Evolutionary conservation across 2,113 vertebrate genomes (phyloP), one percentile per base, ranked within the genome.

Genomic region (Lathamus discolor): DNA sequence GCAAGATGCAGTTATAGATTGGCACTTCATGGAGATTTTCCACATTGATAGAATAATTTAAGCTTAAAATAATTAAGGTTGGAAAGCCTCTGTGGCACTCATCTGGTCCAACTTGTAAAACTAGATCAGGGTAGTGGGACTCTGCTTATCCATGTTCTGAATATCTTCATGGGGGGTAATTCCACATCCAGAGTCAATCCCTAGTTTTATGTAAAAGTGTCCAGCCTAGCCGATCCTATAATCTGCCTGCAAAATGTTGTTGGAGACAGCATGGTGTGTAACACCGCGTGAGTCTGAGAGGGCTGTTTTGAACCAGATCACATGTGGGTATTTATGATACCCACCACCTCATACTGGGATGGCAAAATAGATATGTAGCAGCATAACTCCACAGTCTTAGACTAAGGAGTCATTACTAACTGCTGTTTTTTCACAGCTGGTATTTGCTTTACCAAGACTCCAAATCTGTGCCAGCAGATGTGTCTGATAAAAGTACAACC

Each of bases 161-260:
- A 2, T 46, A 17, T 54, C n/a, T 80, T 43, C 55, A 55, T 20
- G 24, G 9, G 19, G 57, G 17, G 19, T 69, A 63, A 69, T 24
- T 69, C 17, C 31, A 49, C 2, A 1, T 51, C 22, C 61, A 77
- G 8, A 0, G 0, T 79, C 33, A 46, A 15, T 82, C 15, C 37
- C 2, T 23, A 20, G 39, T 62, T 88, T 44, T 64, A 44, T 0
- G 1, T 1, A 48, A 54, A 63, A 74, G 33, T 13, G 6, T 35
- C n/a, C 17, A 37, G 39, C 48, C 33, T 33, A 6, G 35, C 29
- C 57, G 29, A 31, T 55, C 19, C 27, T 48, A 14, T 23, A 9
- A 43, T 23, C 13, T 72, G 46, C n/a, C 51, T 57, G 29, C 35
- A 86, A 35, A 75, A 10, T 28, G 8, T 5, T 54, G 10, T 46